Evolutionary conservation across 2,113 vertebrate species (phyloP).

Genomic region (Thryonomys swinderianus): DNA sequence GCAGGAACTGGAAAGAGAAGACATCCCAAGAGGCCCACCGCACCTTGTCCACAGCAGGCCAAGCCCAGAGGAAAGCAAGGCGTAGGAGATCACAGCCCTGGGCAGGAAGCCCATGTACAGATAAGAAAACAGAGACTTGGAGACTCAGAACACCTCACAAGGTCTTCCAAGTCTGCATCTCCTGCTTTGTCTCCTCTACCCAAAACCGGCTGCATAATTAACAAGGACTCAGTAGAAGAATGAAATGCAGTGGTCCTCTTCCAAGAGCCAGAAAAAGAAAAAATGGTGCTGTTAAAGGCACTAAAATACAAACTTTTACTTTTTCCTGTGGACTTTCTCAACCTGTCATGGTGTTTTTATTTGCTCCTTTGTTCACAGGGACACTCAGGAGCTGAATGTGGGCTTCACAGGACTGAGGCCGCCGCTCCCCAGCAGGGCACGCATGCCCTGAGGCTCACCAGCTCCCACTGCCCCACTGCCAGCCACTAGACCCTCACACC

Average conservation of each 20-base stretch:
- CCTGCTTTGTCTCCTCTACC: not conserved
- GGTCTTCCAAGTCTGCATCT: not conserved
- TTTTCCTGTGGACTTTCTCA: not conserved
- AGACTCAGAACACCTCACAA: not conserved
- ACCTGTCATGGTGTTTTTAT: not conserved
- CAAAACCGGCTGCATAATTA: not conserved
- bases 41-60: not conserved
- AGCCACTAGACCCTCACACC: not conserved
- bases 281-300: not conserved
- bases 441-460: not conserved
- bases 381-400: accelerated
- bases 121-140: not conserved
- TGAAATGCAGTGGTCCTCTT: not conserved
- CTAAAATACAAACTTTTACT: not conserved
- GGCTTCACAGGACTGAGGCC: not conserved
- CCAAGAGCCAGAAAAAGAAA: not conserved
- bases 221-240: not conserved
- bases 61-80: not conserved
- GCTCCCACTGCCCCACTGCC: not conserved
- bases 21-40: not conserved
- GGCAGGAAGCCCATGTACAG: not conserved
- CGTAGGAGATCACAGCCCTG: too few species aligned
- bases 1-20: not conserved
- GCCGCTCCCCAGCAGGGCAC: too few species aligned
- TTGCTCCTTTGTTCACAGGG: not conserved